Evolutionary conservation across 2,797 vertebrate genomes (phyloP).

Genomic region (Vespertilio murinus): DNA sequence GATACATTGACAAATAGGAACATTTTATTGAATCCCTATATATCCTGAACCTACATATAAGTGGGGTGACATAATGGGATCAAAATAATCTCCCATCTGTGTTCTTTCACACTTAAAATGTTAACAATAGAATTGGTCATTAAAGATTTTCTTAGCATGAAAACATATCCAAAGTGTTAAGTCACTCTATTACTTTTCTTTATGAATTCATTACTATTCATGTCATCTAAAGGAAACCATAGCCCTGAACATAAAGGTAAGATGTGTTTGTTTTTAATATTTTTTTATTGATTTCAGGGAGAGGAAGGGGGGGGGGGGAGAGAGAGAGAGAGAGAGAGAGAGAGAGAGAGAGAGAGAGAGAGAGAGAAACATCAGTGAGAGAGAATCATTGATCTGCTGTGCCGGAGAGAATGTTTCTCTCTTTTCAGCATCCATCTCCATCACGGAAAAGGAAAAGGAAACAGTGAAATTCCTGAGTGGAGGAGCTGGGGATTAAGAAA

Average conservation of each 20-base stretch:
- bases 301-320: too few species aligned
- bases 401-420: too few species aligned
- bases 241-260: not conserved
- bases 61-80: not conserved
- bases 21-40: not conserved
- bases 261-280: not conserved
- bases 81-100: not conserved
- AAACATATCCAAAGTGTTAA: slow-evolving; percentile 14
- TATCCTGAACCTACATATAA: not conserved
- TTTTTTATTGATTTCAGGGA: too few species aligned
- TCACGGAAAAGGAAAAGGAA: too few species aligned
- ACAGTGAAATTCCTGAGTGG: too few species aligned
- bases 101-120: not conserved
- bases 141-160: not conserved
- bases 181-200: not conserved
- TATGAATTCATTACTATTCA: not conserved
- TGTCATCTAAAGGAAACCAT: not conserved
- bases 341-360: too few species aligned
- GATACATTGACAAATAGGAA: not conserved
- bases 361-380: too few species aligned
- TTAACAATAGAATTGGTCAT: not conserved
- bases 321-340: too few species aligned
- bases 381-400: too few species aligned
- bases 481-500: too few species aligned
- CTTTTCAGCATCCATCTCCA: too few species aligned